Conservation (phyloP, 2,797 vertebrate species). For the Catamblyrhynchus diadema region DNA sequence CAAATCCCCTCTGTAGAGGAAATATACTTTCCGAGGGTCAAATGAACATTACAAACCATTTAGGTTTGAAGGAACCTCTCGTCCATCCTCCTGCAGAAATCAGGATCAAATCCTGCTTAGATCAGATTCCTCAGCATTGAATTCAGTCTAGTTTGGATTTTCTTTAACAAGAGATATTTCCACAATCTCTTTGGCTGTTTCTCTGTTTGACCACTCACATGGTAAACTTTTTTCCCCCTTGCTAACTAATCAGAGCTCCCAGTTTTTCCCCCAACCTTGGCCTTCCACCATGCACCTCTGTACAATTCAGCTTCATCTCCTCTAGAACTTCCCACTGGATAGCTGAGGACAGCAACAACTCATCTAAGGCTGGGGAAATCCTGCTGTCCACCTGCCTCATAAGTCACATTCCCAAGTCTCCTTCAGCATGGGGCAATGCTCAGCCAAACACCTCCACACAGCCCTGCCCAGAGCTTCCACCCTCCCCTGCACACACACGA, state of each 20-base stretch:
- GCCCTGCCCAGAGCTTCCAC: neutral
- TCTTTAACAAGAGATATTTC: neutral
- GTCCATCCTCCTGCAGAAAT: neutral
- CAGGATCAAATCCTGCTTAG: neutral
- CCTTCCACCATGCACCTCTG: neutral
- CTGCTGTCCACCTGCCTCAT: neutral
- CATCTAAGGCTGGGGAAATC: neutral
- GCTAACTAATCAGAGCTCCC: neutral
- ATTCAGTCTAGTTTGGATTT: neutral
- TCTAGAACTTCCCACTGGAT: accelerated
- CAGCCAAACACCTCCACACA: neutral
- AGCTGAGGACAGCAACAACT: neutral
- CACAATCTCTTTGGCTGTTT: neutral
- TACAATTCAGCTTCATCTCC: neutral
- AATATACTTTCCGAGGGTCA: neutral
- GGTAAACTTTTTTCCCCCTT: neutral
- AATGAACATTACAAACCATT: neutral
- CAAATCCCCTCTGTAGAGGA: neutral
- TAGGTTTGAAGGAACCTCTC: neutral
- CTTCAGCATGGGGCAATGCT: neutral
- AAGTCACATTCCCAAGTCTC: neutral
- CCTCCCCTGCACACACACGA: neutral
- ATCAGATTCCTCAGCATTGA: neutral
- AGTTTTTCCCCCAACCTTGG: neutral
- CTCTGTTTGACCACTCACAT: neutral